Percentiles rank a stretch among this genome's conserved stretches.
phyloP scores from a whole-genome alignment of 2,888 invertebrate species.

The Melanostoma scalare region DNA sequence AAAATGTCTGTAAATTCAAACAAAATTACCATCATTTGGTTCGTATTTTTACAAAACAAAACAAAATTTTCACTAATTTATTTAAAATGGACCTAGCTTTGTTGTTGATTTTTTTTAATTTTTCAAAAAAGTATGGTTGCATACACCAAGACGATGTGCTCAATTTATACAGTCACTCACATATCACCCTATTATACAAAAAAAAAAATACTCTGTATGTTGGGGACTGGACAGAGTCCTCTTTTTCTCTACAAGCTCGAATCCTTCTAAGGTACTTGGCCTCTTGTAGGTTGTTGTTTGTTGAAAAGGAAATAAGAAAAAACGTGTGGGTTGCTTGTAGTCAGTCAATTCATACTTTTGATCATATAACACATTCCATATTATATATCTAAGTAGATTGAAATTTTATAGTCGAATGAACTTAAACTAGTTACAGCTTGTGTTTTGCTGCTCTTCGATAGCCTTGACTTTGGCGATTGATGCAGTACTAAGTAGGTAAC shows the following conservation, averaged over 20 bases:
- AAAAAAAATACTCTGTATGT: too few relatives aligned
- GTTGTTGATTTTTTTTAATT: too few relatives aligned
- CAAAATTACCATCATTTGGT: too few relatives aligned
- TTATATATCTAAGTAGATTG: slow-evolving; percentile 43
- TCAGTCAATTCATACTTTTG: slow-evolving; percentile 9
- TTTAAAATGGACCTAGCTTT: too few relatives aligned
- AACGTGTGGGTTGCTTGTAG: slow-evolving; percentile 23
- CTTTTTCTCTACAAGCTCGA: slow-evolving; percentile 13
- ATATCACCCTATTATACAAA: too few relatives aligned
- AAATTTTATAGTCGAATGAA: slow-evolving; percentile 58
- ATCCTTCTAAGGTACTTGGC: slow-evolving; percentile 61
- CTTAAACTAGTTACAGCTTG: slow-evolving; percentile 62
- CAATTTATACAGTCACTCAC: too few relatives aligned
- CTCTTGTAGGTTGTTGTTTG: slow-evolving; percentile 27
- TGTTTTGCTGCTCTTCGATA: slow-evolving; percentile 56
- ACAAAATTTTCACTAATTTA: too few relatives aligned
- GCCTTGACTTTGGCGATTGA: slow-evolving; percentile 67
- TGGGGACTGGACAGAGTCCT: too few relatives aligned
- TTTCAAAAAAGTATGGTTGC: too few relatives aligned
- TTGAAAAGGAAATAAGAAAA: slow-evolving; percentile 23
- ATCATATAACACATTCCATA: slow-evolving; percentile 5
- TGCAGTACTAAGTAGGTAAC: slow-evolving; percentile 69
- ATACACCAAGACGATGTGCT: too few relatives aligned
- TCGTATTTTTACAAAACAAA: too few relatives aligned
- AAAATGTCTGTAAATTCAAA: too few relatives aligned